Base-by-base conservation (phyloP, 2,888 invertebrate genomes). In the Crepidodera aurea region DNA sequence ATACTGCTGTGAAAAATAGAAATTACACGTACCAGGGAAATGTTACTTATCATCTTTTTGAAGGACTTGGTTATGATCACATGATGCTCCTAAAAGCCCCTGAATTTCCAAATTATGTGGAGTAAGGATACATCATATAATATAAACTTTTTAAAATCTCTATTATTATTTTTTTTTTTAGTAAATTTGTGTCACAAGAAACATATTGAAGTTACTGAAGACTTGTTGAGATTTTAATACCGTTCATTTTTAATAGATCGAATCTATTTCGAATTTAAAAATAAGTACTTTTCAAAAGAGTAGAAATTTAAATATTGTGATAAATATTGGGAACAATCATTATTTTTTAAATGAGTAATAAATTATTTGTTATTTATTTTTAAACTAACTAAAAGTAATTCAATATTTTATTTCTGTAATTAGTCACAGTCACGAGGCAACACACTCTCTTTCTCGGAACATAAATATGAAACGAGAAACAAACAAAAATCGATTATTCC, bases 31-130 rank as follows among this genome's bases (percentile, higher is more conserved):
- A 83, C 40, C 88, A 88, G 73, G 88, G 89, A 4, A 82, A 84
- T 0, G 82, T 92, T 1, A 86, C 87, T 61, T 88, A 95, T 73
- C 87, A 91, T 71, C 85, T 88, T 10, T 96, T 93, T 79, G 85
- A 84, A 1, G 77, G 81, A 0, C 81, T 85, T 39, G 84, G 87
- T 1, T 88, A 92, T 66, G 94, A 94, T 0, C 98, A 98, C 83
- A 94, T 94, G 80, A 90, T 87, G 79, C 92, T 98, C 69, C 93
- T 90, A 75, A 84, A 86, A 60, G 91, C 93, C 0, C 86, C 88
- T 0, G 87, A 91, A 73, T 80, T 96, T 55, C 86, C 90, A 0
- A 77, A 82, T 6, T 86, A 93, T 69, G 82, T 94, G 50, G 84
- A 84, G 89, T 91, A 79, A 82, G 65, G 42, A 48, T n/a, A 18